A percentile compares a stretch with the other conserved stretches of the same genome.
phyloP scores from a whole-genome alignment of 2,113 vertebrate species.

The Vidua macroura region DNA sequence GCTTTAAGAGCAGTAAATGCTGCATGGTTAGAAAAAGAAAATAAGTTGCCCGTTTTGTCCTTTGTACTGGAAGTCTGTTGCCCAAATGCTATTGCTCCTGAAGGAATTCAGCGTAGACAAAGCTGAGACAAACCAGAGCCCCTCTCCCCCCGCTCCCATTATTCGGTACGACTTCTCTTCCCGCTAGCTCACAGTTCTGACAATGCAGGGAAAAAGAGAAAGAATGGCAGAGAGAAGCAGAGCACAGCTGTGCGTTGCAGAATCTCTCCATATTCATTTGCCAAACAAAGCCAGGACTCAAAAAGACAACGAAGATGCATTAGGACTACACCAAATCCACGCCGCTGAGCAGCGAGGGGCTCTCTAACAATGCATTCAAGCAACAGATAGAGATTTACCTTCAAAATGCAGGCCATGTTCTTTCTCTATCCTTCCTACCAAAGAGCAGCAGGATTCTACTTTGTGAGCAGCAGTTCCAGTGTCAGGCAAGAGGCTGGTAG shows the following conservation, averaged over 20 bases:
- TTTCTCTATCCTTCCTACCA: constrained; percentile 65
- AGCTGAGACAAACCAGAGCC: constrained; percentile 14
- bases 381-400: constrained; percentile 76
- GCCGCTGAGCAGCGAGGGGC: constrained; percentile 45
- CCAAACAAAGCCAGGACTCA: constrained; percentile 58
- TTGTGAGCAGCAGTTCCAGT: constrained; percentile 61
- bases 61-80: background rate
- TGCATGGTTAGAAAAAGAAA: background rate
- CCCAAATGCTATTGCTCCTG: background rate
- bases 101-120: background rate
- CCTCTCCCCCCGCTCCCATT: constrained; percentile 18
- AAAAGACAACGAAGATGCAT: constrained; percentile 64
- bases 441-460: constrained; percentile 64
- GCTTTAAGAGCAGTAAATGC: constrained; percentile 13
- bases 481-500: constrained; percentile 56
- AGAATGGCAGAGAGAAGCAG: constrained; percentile 61
- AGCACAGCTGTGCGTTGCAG: constrained; percentile 52
- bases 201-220: constrained; percentile 52
- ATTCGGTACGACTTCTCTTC: constrained; percentile 31
- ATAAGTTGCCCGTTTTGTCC: background rate
- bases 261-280: constrained; percentile 59
- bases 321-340: constrained; percentile 40
- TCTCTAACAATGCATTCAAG: constrained; percentile 65
- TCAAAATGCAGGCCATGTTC: constrained; percentile 82
- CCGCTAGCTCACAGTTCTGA: constrained; percentile 54